phyloP scores from a whole-genome alignment of 2,888 invertebrate species.

The Agrotis clavis region DNA sequence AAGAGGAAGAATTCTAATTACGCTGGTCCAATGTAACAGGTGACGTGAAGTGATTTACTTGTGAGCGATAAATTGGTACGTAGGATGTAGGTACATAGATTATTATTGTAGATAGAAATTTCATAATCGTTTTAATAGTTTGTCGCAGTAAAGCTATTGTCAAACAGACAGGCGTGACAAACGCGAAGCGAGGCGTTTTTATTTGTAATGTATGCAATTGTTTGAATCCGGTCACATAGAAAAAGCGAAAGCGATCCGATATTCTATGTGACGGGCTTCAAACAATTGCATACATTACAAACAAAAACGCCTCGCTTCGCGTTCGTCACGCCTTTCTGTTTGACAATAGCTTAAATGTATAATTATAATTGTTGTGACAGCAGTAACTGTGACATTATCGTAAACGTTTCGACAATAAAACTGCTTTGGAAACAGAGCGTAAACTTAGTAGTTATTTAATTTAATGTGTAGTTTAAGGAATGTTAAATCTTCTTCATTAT shows the following conservation, averaged over 20 bases:
- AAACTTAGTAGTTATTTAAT: neutral
- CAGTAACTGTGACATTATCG: neutral
- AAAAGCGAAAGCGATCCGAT: too few relatives aligned
- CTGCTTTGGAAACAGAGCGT: too few relatives aligned
- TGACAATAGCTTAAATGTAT: too few relatives aligned
- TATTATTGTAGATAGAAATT: constrained; percentile 58
- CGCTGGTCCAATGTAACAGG: constrained; percentile 73
- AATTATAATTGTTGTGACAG: constrained; percentile 22
- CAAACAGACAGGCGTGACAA: too few relatives aligned
- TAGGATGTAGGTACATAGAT: constrained; percentile 56
- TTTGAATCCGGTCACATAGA: too few relatives aligned
- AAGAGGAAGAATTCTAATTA: constrained; percentile 57
- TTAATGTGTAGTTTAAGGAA: neutral
- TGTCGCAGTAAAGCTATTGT: constrained; percentile 5
- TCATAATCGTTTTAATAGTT: constrained; percentile 67
- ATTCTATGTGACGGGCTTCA: too few relatives aligned
- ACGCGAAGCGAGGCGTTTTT: too few relatives aligned
- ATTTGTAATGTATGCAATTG: too few relatives aligned
- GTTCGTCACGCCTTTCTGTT: too few relatives aligned
- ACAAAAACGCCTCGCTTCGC: too few relatives aligned
- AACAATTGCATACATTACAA: too few relatives aligned
- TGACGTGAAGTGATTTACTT: constrained; percentile 78
- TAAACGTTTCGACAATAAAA: neutral
- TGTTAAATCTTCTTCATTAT: neutral
- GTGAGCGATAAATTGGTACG: constrained; percentile 73